Percentiles rank a stretch among this genome's conserved stretches.
Evolutionary conservation across 2,888 invertebrate genomes (phyloP).

Genomic region (Teleiodes luculella): DNA sequence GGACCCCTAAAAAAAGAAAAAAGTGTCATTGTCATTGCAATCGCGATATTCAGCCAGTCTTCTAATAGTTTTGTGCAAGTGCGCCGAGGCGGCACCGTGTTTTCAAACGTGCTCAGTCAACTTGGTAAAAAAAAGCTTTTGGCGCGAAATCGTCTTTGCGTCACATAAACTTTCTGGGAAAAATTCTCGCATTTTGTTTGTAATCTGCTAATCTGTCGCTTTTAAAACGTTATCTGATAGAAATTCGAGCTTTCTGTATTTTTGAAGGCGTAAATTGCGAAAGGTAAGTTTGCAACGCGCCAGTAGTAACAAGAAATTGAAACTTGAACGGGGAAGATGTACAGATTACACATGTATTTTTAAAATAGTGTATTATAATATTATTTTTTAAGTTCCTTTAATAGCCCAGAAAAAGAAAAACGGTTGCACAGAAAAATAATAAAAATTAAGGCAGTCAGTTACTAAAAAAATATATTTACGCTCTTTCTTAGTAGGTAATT

Average conservation of each 20-base stretch:
- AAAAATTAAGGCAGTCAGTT: no score
- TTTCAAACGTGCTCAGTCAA: constrained; percentile 18
- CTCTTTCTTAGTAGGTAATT: no score
- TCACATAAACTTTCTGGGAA: constrained; percentile 21
- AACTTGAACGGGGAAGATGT: neutral
- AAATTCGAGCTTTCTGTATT: neutral
- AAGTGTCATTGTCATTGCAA: constrained; percentile 26
- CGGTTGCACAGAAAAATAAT: no score
- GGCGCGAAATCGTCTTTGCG: constrained; percentile 18
- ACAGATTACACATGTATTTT: no score
- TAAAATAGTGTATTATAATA: no score
- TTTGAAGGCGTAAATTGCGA: neutral
- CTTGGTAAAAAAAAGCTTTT: constrained; percentile 14
- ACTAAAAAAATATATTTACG: no score
- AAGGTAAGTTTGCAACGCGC: no score
- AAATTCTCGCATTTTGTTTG: constrained; percentile 11
- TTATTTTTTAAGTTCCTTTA: no score
- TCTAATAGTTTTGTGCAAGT: constrained; percentile 18
- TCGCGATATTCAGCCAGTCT: constrained; percentile 17
- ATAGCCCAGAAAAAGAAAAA: no score
- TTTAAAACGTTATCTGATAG: constrained; percentile 8
- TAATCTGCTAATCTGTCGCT: constrained; percentile 11
- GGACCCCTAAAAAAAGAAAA: constrained; percentile 21
- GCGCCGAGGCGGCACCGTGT: constrained; percentile 18
- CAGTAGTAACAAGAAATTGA: neutral